Evolutionary conservation across 2,888 invertebrate genomes (phyloP).

Genomic region (Boloria selene): DNA sequence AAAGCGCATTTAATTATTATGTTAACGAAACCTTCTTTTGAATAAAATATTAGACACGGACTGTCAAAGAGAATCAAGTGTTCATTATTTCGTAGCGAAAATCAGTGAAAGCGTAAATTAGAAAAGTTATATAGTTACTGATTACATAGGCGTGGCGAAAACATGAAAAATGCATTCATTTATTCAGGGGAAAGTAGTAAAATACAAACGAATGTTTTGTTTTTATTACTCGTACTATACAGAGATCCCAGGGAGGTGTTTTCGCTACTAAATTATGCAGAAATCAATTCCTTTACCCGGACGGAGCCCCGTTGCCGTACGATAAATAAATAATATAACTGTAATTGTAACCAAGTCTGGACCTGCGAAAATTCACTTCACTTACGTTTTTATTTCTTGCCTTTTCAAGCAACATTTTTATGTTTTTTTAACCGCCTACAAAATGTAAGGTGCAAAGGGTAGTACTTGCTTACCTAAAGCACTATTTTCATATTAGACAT

Average conservation of each 20-base stretch:
- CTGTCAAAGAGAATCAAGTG: conserved; percentile 74
- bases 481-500: background rate
- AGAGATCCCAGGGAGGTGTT: conserved; percentile 73
- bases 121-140: conserved; percentile 52
- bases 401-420: conserved; percentile 7
- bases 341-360: conserved; percentile 68
- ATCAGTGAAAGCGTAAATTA: conserved; percentile 46
- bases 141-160: conserved; percentile 48
- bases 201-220: conserved; percentile 78
- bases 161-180: conserved; percentile 57
- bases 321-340: conserved; percentile 80
- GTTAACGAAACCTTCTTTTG: conserved; percentile 79
- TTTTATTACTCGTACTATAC: conserved; percentile 63
- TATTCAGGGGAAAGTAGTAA: conserved; percentile 70
- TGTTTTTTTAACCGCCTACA: background rate
- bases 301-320: conserved; percentile 60
- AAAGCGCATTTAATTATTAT: conserved; percentile 81
- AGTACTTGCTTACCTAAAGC: background rate
- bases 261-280: conserved; percentile 79
- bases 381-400: conserved; percentile 32
- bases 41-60: conserved; percentile 76
- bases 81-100: conserved; percentile 58
- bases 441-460: background rate
- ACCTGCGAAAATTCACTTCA: conserved; percentile 50
- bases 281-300: conserved; percentile 79